Evolutionary conservation across 2,888 invertebrate genomes (phyloP).

Genomic region (Caenorhabditis drosophilae): DNA sequence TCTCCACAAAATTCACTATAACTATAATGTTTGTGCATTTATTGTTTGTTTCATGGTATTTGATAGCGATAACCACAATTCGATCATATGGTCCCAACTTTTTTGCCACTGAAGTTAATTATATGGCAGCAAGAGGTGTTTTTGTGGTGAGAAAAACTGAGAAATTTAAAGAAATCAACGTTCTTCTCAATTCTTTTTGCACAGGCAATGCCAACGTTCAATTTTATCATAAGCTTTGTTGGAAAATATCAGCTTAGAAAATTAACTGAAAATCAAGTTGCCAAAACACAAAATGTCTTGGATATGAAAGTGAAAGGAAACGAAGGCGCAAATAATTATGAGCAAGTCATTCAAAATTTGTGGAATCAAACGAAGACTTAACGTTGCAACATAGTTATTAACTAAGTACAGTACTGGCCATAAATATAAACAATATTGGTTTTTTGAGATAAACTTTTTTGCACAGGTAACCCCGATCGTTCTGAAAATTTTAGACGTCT

Average conservation of each 20-base stretch:
- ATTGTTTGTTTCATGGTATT: slow-evolving; percentile 22
- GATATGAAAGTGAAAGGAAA: slow-evolving; percentile 11
- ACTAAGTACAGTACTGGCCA: too few species aligned
- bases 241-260: background rate
- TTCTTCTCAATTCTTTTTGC: background rate
- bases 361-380: slow-evolving; percentile 9
- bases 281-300: slow-evolving; percentile 7
- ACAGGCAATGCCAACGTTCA: slow-evolving; percentile 16
- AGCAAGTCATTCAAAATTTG: slow-evolving; percentile 10
- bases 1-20: slow-evolving; percentile 20
- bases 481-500: too few species aligned
- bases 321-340: slow-evolving; percentile 20
- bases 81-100: slow-evolving; percentile 13
- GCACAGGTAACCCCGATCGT: too few species aligned
- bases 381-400: too few species aligned
- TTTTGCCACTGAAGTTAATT: slow-evolving; percentile 18
- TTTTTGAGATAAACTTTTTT: too few species aligned
- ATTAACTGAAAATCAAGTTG: slow-evolving; percentile 3
- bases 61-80: slow-evolving; percentile 6
- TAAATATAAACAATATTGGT: too few species aligned
- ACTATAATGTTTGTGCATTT: slow-evolving; percentile 18
- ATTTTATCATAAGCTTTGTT: slow-evolving; percentile 18
- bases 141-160: slow-evolving; percentile 4
- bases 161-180: too few species aligned
- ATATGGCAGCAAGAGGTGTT: slow-evolving; percentile 20